These are phyloP conservation scores for Drosophila suzukii DNA, from an alignment of 1,140 invertebrate species.

Conservation along the genomic window DNA sequence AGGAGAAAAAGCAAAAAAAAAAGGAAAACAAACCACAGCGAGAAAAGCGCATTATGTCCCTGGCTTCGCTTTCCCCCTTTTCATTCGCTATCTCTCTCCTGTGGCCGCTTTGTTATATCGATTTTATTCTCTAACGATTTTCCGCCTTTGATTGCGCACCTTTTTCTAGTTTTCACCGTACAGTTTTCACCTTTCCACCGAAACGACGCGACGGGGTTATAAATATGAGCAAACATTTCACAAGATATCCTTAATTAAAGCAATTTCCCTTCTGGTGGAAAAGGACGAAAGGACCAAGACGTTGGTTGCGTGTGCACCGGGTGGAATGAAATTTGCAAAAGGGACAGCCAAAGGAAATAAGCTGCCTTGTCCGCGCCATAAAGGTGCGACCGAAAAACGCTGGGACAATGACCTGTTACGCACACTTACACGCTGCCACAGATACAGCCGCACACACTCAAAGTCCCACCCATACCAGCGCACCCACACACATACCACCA, in stretches of 20 bases:
- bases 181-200: constrained; percentile 39
- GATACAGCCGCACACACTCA: constrained; percentile 9
- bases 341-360: constrained; percentile 70
- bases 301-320: constrained; percentile 43
- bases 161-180: constrained; percentile 46
- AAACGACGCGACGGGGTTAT: constrained; percentile 43
- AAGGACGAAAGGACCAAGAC: constrained; percentile 11
- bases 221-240: constrained; percentile 78
- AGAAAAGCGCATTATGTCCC: constrained; percentile 71
- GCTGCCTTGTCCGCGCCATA: constrained; percentile 65
- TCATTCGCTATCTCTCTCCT: constrained; percentile 44
- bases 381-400: constrained; percentile 73
- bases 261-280: constrained; percentile 58
- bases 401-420: constrained; percentile 72
- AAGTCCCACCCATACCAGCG: constrained; percentile 4
- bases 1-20: constrained; percentile 6
- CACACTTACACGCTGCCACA: constrained; percentile 38
- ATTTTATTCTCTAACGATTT: constrained; percentile 75
- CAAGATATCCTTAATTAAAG: constrained; percentile 82
- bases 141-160: constrained; percentile 70
- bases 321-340: constrained; percentile 76
- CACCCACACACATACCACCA: too few species aligned
- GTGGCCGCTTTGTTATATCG: constrained; percentile 70
- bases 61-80: constrained; percentile 18
- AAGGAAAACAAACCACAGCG: constrained; percentile 46